phyloP scores from a whole-genome alignment of 2,797 vertebrate species.

The Parauchenoglanis ngamensis region DNA sequence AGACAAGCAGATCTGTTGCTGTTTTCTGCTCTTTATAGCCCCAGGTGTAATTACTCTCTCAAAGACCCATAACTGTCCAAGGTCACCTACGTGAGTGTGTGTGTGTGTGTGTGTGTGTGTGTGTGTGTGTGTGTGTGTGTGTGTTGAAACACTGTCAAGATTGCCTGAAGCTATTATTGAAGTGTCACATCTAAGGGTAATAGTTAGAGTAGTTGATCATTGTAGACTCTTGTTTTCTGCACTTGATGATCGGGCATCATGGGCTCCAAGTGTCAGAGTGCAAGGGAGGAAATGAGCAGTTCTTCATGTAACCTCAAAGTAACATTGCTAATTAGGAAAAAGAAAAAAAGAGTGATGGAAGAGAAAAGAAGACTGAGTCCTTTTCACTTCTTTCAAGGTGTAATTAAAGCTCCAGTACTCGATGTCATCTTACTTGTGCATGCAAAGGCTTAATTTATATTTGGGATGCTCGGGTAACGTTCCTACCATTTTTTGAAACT shows the following conservation, averaged over 20 bases:
- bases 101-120: neutral
- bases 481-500: neutral
- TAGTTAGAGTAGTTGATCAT: neutral
- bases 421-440: neutral
- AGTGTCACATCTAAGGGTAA: conserved; percentile 10
- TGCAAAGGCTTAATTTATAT: neutral
- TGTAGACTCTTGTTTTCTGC: neutral
- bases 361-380: neutral
- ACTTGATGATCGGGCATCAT: neutral
- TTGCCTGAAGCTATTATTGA: conserved; percentile 9
- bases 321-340: conserved; percentile 17
- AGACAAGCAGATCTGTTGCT: conserved; percentile 36
- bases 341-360: neutral
- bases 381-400: conserved; percentile 7
- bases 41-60: conserved; percentile 46
- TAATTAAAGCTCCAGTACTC: neutral
- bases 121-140: conserved; percentile 2
- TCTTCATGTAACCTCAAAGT: neutral
- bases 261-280: neutral
- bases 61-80: conserved; percentile 25
- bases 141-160: neutral
- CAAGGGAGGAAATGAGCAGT: neutral
- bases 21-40: conserved; percentile 41
- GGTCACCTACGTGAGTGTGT: conserved; percentile 16
- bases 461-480: neutral